Evolutionary conservation across 92 coral and sea anemone species (phyloP).

Genomic region (Phymanthus crucifer): DNA sequence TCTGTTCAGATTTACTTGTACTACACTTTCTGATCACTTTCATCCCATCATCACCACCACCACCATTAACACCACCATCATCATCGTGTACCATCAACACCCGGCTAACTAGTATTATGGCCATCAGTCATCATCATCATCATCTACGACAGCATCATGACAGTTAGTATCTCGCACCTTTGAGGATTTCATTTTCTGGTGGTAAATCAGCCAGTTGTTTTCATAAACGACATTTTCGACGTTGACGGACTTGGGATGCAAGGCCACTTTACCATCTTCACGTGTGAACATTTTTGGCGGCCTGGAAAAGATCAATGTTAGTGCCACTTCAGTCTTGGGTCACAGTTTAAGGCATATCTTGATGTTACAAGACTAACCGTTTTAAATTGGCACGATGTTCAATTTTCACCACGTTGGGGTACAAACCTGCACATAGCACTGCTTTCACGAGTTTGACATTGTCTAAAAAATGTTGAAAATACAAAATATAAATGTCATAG

Average conservation of each 20-base stretch:
- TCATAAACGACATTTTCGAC: slow-evolving; percentile 54
- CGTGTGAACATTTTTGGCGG: slow-evolving; percentile 74
- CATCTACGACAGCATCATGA: background rate
- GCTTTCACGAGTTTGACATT: slow-evolving; percentile 86
- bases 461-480: slow-evolving; percentile 28
- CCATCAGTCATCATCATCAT: slow-evolving; percentile 1
- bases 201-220: slow-evolving; percentile 94
- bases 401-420: slow-evolving; percentile 87
- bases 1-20: too few relatives aligned
- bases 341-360: background rate
- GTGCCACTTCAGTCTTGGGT: background rate
- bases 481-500: too few relatives aligned
- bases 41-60: background rate
- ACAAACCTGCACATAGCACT: slow-evolving; percentile 90
- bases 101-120: too few relatives aligned
- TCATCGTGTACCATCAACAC: background rate
- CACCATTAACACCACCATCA: background rate
- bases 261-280: slow-evolving; percentile 77
- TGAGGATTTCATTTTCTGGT: slow-evolving; percentile 86
- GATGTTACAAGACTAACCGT: slow-evolving; percentile 54
- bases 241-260: slow-evolving; percentile 97
- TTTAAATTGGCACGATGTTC: slow-evolving; percentile 48
- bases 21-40: background rate
- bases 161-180: slow-evolving; percentile 50
- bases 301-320: slow-evolving; percentile 33